These are phyloP conservation scores for Acrossocheilus fasciatus DNA, from an alignment of 2,797 vertebrate species.

Conservation along the genomic window DNA sequence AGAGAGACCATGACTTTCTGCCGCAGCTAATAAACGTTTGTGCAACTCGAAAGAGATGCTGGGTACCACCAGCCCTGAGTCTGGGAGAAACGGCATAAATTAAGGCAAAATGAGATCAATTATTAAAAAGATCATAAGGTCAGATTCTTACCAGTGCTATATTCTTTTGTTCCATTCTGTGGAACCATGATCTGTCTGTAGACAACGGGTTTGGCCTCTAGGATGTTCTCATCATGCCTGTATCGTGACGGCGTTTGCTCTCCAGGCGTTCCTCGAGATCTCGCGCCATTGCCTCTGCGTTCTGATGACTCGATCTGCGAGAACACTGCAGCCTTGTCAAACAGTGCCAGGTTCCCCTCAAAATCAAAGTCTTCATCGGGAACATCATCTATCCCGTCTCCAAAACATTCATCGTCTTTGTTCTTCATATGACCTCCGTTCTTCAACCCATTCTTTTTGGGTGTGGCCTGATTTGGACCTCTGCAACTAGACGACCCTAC, in stretches of 20 bases:
- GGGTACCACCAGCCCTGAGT: conserved; percentile 92
- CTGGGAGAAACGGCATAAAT: conserved; percentile 58
- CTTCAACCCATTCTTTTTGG: conserved; percentile 93
- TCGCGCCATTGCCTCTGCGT: conserved; percentile 85
- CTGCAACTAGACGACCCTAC: conserved; percentile 96
- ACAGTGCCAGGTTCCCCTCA: conserved; percentile 96
- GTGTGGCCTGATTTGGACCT: conserved; percentile 90
- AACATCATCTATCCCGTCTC: conserved; percentile 90
- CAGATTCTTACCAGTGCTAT: conserved; percentile 83
- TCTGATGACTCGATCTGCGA: conserved; percentile 94
- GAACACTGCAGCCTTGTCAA: conserved; percentile 96
- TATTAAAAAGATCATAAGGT: not conserved
- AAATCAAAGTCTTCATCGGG: conserved; percentile 97
- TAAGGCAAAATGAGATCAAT: not conserved
- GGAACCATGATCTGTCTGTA: conserved; percentile 94
- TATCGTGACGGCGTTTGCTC: conserved; percentile 89
- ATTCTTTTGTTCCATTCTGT: conserved; percentile 87
- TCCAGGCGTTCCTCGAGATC: conserved; percentile 87
- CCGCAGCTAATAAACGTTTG: conserved; percentile 88
- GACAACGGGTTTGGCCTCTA: conserved; percentile 92
- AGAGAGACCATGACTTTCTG: conserved; percentile 92
- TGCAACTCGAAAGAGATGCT: conserved; percentile 92
- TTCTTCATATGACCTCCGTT: conserved; percentile 92
- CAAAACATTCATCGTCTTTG: conserved; percentile 97
- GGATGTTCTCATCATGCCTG: conserved; percentile 96